Base-by-base conservation (phyloP, 1,140 invertebrate species). In the Drosophila quadrilineata region DNA sequence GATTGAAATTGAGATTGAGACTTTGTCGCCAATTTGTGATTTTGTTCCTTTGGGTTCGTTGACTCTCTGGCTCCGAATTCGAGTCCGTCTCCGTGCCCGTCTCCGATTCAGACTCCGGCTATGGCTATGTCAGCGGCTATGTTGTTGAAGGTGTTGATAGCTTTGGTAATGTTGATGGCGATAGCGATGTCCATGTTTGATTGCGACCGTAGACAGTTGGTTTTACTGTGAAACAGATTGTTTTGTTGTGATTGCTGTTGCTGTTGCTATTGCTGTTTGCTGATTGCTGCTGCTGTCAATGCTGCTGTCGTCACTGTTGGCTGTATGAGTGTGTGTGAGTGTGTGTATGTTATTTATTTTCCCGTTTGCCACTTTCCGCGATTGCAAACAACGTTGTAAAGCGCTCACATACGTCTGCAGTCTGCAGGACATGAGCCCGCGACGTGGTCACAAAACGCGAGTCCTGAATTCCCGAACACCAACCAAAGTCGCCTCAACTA, bases 321-420 rank as follows among this genome's bases (percentile, higher is more conserved):
- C 41, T 71, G 65, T 28, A 50, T 48, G 50, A 36, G 28, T 36
- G 6, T 36, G n/a, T 36, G 9, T 36, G 16, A 16, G 3, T 2
- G 12, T 36, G 4, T 17, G 1, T 9, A 6, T 36, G 1, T 36
- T 16, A 2, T 6, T 9, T 19, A 17, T 38, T 19, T 3, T 16
- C 5, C 1, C 45, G 60, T 59, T 75, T 72, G 69, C 75, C 76
- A 79, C 76, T 75, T 76, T 82, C 76, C 76, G 76, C 74, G 71
- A 64, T 84, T 76, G 73, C 73, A 84, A 84, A 84, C 77, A 85
- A 74, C 77, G 79, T 84, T 84, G 79, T 85, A 77, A 85, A 84
- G 66, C 79, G 75, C 74, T 84, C 70, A 70, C 70, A 72, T 82
- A 77, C 79, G 79, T 84, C 73, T 84, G 79, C 68, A 70, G 57